Base-by-base conservation (phyloP, 1,140 invertebrate genomes). In the Plutomurus gul region DNA sequence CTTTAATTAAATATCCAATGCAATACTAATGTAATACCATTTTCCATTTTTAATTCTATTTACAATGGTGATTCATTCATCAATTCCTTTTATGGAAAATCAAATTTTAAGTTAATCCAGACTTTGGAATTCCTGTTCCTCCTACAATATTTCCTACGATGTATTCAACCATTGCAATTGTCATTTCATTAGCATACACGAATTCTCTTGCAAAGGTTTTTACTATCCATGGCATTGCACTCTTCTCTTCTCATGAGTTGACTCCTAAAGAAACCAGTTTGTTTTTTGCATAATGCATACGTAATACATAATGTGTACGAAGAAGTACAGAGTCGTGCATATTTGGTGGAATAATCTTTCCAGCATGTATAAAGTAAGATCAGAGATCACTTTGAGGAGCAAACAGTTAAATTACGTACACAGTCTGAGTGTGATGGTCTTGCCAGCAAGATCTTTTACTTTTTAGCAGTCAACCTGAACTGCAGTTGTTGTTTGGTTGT, bases 211-310 rank as follows among this genome's bases (percentile, higher is more conserved):
- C 27, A 6, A n/a, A 65, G 43, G 25, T n/a, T 65, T 65, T 6
- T 60, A 27, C 4, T n/a, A n/a, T n/a, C 18, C 27, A 65, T 65
- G 56, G 30, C 56, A 65, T 33, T 65, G 56, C 56, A 65, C 56
- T 65, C 56, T 65, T 27, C 20, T 65, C 16, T 65, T 65, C 16
- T 65, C 56, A 27, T 65, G 56, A 36, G 56, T 33, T n/a, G 56
- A 30, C 16, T 25, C 22, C 16, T 65, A 65, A 65, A n/a, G 56
- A 65, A 65, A 65, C 56, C 56, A 65, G 56, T 65, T 65, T 65
- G 10, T 30, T 65, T 65, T 65, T 65, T 43, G 7, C 39, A 43
- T 8, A 13, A 43, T 43, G 39, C 39, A 43, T n/a, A n/a, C n/a
- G n/a, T n/a, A n/a, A n/a, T n/a, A n/a, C n/a, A n/a, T n/a, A 43